Conservation (phyloP, 2,888 invertebrate species). For the Dasysyrphus albostriatus region DNA sequence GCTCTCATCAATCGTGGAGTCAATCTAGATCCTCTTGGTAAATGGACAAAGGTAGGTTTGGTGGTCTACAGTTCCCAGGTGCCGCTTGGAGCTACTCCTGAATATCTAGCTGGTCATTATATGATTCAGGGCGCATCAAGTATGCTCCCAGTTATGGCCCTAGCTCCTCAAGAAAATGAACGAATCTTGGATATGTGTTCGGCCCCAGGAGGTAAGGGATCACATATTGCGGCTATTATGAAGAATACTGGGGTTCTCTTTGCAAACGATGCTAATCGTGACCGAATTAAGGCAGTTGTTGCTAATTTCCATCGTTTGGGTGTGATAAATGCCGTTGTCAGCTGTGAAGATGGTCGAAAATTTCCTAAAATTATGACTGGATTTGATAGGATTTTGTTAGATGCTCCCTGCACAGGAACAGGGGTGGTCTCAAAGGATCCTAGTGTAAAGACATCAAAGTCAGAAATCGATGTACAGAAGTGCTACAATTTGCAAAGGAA, state of each 20-base stretch:
- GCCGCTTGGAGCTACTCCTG: constrained; percentile 98
- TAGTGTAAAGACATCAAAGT: constrained; percentile 96
- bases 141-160: constrained; percentile 98
- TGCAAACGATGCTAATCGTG: constrained; percentile 97
- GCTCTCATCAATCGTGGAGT: constrained; percentile 98
- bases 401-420: constrained; percentile 99
- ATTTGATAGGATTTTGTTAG: constrained; percentile 97
- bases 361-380: constrained; percentile 93
- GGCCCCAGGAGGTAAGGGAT: constrained; percentile 99
- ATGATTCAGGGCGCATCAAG: constrained; percentile 98
- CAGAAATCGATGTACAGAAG: constrained; percentile 94
- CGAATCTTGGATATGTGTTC: constrained; percentile 98
- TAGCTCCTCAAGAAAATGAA: constrained; percentile 98
- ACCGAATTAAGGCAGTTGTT: constrained; percentile 95
- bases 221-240: constrained; percentile 99
- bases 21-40: constrained; percentile 98
- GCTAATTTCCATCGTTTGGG: constrained; percentile 99
- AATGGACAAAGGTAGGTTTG: constrained; percentile 99
- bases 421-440: constrained; percentile 99
- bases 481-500: constrained; percentile 97
- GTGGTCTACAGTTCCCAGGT: constrained; percentile 98
- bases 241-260: constrained; percentile 98
- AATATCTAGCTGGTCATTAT: constrained; percentile 99
- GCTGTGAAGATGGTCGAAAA: constrained; percentile 94
- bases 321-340: constrained; percentile 95